Evolutionary conservation across 37 sponge, comb jelly and placozoan genomes (phyloP), one percentile per base, ranked within the genome.

Genomic region (Crambe crambe): DNA sequence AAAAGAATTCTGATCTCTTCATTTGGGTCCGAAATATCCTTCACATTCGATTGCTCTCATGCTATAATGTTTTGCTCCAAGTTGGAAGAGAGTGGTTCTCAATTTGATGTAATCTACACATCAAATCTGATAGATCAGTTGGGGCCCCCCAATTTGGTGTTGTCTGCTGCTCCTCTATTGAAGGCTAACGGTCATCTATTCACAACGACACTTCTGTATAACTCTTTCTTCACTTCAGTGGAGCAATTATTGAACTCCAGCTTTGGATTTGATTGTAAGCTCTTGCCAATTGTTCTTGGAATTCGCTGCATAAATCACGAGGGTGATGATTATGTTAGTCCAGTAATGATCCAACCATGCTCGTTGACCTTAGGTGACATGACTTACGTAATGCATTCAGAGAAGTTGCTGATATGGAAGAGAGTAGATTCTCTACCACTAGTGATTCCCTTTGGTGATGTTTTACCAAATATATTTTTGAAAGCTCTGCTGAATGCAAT

Each of bases 101-200:
- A 17, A 21, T 85, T 73, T 72, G 80, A 85, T 59, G 65, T 29
- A 0, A 78, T 85, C 10, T 42, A 71, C 44, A 44, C 86, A 43
- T 78, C 86, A n/a, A 78, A 78, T 42, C 44, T 85, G 12, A 62
- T 71, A 15, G 86, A 85, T 41, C 54, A 72, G 18, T n/a, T 85
- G 4, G 25, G 72, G 3, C 79, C 80, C 31, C 74, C 74, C 0
- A 64, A 38, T 35, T 39, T 85, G 4, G 74, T 85, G 2, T 34
- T 85, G 2, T 21, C 38, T 12, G 73, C 79, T 20, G n/a, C 36
- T 15, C 73, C 73, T 20, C 79, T 85, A 15, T 65, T 85, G 29
- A 85, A 71, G 36, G 37, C 29, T 37, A 37, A 43, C 4, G 67
- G 86, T 41, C 18, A 47, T 1, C 56, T 85, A 2, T 44, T 73